Evolutionary conservation across 2,888 invertebrate genomes (phyloP), one percentile per base, ranked within the genome.

Genomic region (Polymixis flavicincta): DNA sequence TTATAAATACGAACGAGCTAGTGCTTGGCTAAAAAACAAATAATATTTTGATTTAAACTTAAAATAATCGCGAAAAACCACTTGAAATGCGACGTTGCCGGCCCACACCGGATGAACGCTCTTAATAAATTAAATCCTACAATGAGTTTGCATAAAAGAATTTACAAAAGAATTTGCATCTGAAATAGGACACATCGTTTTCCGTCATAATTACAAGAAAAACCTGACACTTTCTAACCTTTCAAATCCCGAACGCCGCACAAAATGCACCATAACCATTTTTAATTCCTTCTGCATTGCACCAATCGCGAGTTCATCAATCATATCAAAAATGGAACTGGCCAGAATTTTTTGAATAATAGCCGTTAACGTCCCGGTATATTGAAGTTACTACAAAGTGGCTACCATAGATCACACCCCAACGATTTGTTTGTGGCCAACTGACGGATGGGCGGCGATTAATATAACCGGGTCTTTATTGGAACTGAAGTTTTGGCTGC

Each of bases 361-460:
- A 80, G 77, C 60, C 75, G 86, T 78, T 76, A 88, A 86, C 86
- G 76, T 84, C 70, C 76, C 84, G 48, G 70, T 87, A 88, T 92
- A 92, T 90, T 89, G 91, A 85, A 89, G 88, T 90, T 88, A 83
- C 85, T 85, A 91, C 88, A 90, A 90, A 92, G 89, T 90, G 90
- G 89, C 88, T 74, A 79, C 85, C 65, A 91, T 92, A 91, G 88
- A 92, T 93, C 93, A 93, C 86, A 83, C 78, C 86, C 83, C 68
- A 84, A 86, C 90, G 88, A 93, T 94, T 93, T 93, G 93, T 93
- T 92, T 91, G 94, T 86, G 94, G 94, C 81, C 70, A 74, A 75
- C 78, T 92, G 93, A 93, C 87, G 89, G 89, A 93, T 93, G 86
- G 85, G 67, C 74, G n/a, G 80, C 93, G 88, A 94, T 93, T 93